A percentile compares a stretch with the other conserved stretches of the same genome.
Evolutionary conservation across 1,140 invertebrate species (phyloP).

Genomic region (Asbolus verrucosus): DNA sequence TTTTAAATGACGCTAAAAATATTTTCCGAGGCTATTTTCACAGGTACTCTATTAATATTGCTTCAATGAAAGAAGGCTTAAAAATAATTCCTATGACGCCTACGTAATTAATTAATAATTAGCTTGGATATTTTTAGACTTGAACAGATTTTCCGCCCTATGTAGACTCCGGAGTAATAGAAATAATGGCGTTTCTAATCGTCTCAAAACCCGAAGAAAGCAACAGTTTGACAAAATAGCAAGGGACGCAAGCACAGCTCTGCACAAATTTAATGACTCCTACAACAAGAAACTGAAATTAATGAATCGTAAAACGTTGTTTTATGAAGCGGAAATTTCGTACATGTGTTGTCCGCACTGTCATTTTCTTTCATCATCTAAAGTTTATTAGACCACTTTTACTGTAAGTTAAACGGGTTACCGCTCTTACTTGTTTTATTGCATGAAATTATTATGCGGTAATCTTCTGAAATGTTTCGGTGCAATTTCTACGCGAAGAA

Average conservation of each 20-base stretch:
- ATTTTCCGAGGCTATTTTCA: slow-evolving; percentile 16
- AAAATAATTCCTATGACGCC: slow-evolving; percentile 14
- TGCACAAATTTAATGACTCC: slow-evolving; percentile 20
- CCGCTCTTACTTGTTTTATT: slow-evolving; percentile 1
- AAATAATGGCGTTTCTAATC: too few relatives aligned
- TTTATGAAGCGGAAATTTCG: slow-evolving; percentile 17
- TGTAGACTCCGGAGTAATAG: too few relatives aligned
- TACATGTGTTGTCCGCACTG: slow-evolving; percentile 17
- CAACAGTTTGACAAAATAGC: slow-evolving; percentile 21
- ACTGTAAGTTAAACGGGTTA: slow-evolving; percentile 1
- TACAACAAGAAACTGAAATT: slow-evolving; percentile 16
- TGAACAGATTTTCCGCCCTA: neutral
- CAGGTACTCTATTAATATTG: slow-evolving; percentile 11
- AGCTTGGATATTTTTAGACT: neutral
- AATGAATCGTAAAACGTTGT: slow-evolving; percentile 27
- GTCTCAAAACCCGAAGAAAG: neutral
- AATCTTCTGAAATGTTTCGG: neutral
- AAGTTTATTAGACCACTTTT: slow-evolving; percentile 20
- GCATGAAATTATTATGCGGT: slow-evolving; percentile 15
- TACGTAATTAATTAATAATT: slow-evolving; percentile 22
- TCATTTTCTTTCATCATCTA: slow-evolving; percentile 10
- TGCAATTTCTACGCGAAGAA: neutral
- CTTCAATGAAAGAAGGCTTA: neutral
- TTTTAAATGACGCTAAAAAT: slow-evolving; percentile 18
- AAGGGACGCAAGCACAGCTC: neutral